Evolutionary conservation across 1,140 invertebrate species (phyloP).

Genomic region (Bombus sylvicola): DNA sequence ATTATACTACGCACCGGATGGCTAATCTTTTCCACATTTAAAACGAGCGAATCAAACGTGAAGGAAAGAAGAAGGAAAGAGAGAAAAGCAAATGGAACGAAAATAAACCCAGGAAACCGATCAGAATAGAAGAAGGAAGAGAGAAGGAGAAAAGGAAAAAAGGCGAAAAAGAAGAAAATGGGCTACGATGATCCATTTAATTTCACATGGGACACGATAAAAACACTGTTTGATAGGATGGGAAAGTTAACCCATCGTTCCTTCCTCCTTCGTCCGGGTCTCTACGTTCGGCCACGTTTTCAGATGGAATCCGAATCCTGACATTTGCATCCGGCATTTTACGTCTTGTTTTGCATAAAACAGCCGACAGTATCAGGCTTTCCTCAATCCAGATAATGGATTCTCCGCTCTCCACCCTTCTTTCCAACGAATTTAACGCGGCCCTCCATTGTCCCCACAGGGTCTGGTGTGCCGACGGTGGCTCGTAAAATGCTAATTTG

Average conservation of each 20-base stretch:
- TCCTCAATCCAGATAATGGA: conserved; percentile 63
- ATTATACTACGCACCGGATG: conserved; percentile 1
- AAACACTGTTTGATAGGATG: conserved; percentile 6
- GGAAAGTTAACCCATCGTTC: neutral
- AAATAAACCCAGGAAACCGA: neutral
- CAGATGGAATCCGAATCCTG: conserved; percentile 38
- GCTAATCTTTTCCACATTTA: neutral
- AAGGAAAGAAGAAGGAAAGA: too few species aligned
- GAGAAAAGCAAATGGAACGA: neutral
- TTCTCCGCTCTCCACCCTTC: conserved; percentile 55
- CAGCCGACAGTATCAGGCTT: conserved; percentile 55
- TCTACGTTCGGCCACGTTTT: conserved; percentile 20
- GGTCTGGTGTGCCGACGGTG: conserved; percentile 15
- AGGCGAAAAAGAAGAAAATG: neutral
- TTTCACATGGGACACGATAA: conserved; percentile 5
- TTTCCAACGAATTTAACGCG: conserved; percentile 65
- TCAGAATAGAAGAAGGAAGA: too few species aligned
- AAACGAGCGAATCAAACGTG: neutral
- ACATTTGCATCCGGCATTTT: conserved; percentile 53
- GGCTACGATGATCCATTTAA: neutral
- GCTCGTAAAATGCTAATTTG: conserved; percentile 70
- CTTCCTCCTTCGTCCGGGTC: neutral
- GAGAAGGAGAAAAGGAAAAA: too few species aligned
- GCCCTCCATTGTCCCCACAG: conserved; percentile 58
- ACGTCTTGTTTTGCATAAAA: conserved; percentile 59